A percentile compares a stretch with the other conserved stretches of the same genome.
These are phyloP conservation scores for Pristionchus mayeri DNA, from an alignment of 2,888 invertebrate genomes.

Conservation along the genomic window DNA sequence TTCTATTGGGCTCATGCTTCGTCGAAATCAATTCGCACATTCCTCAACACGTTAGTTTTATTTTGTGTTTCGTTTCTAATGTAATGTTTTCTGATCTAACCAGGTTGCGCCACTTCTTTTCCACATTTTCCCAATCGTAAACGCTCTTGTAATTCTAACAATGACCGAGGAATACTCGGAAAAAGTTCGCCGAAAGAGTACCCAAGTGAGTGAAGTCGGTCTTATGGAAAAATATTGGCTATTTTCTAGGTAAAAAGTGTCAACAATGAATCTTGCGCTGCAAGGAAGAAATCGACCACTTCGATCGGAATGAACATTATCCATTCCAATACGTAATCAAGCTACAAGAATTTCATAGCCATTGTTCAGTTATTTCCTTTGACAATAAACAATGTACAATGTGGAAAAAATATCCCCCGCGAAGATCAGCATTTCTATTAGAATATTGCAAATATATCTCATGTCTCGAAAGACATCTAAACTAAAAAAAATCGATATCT, in stretches of 20 bases:
- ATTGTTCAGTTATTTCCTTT: too few species aligned
- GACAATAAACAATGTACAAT: too few species aligned
- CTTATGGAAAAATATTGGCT: not conserved
- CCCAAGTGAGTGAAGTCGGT: not conserved
- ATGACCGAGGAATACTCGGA: constrained; percentile 7
- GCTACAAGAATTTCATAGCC: too few species aligned
- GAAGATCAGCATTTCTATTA: too few species aligned
- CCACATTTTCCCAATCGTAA: not conserved
- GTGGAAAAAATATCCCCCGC: too few species aligned
- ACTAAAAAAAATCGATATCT: too few species aligned
- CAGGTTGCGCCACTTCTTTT: not conserved
- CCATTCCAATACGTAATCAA: too few species aligned
- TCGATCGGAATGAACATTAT: not conserved
- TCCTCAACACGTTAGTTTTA: not conserved
- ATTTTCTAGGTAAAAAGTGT: not conserved
- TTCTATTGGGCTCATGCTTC: not conserved
- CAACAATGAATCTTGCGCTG: not conserved
- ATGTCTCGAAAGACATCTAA: too few species aligned
- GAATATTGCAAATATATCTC: too few species aligned
- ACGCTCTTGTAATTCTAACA: not conserved
- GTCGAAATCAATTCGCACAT: not conserved
- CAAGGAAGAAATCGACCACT: not conserved
- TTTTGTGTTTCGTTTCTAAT: too few species aligned
- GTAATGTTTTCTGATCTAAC: too few species aligned
- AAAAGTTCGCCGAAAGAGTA: not conserved